Percentiles rank a stretch among this genome's conserved stretches.
These are phyloP conservation scores for Camelus bactrianus DNA, from an alignment of 2,113 vertebrate genomes.

Conservation along the genomic window DNA sequence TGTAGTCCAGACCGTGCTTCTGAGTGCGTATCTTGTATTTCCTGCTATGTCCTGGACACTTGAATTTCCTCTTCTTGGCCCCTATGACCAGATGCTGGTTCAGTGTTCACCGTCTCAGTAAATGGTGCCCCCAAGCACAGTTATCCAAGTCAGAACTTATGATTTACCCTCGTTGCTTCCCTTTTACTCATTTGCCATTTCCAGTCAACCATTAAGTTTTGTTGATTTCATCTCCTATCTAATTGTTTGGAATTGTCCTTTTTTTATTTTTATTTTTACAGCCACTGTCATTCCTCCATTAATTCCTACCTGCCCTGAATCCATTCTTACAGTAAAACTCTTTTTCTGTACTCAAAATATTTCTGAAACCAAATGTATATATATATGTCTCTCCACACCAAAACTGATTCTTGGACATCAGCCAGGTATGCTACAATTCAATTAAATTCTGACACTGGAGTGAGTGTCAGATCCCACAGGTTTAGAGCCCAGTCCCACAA, in stretches of 20 bases:
- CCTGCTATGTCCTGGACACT: background rate
- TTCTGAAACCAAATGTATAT: background rate
- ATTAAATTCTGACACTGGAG: background rate
- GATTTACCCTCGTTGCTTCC: background rate
- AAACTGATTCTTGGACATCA: background rate
- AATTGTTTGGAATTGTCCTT: background rate
- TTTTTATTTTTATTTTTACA: background rate
- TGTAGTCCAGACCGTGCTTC: background rate
- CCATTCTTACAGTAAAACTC: background rate
- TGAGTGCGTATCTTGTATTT: background rate
- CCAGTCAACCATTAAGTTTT: background rate
- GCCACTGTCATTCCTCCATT: background rate
- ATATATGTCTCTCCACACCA: background rate
- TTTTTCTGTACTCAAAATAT: background rate
- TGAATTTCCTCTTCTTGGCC: background rate
- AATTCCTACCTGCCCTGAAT: background rate
- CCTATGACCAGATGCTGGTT: background rate
- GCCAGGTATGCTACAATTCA: background rate
- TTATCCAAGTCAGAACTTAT: background rate
- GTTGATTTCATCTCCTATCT: background rate
- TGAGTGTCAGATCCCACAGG: background rate
- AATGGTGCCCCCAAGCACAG: background rate
- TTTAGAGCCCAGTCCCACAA: background rate
- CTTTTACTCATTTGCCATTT: background rate
- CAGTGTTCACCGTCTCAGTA: background rate